Base-by-base conservation (phyloP, 2,113 vertebrate genomes). In the Forbesichthys agassizii region DNA sequence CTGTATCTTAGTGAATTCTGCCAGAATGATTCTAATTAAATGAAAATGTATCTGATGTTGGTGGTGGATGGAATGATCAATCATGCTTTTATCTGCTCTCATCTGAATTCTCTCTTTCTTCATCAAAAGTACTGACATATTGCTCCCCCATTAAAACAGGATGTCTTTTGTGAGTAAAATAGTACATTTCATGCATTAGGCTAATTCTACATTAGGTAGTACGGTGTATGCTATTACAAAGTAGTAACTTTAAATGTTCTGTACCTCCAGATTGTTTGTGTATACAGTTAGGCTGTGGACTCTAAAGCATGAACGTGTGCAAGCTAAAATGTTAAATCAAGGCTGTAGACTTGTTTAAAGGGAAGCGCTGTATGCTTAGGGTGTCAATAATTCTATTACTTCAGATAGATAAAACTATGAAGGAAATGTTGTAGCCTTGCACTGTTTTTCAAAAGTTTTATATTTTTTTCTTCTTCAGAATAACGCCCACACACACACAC, bases 41-140 rank as follows among this genome's bases (percentile, higher is more conserved):
- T 27, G 27, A 27, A 27, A 27, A 27, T 42, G 4, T 42, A 42
- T 42, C 36, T 42, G 36, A 6, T 42, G 36, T 42, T 42, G 36
- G 36, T 42, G 36, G 36, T 7, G 36, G 7, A 42, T 1, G 5
- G 36, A 52, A 52, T 13, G 64, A 83, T 48, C 70, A 27, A 55
- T 66, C 48, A 10, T 14, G 51, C 51, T 68, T 82, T 69, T 57
- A 77, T 78, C 13, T 74, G 33, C 58, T 16, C 62, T 58, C 51
- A 3, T 5, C 0, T 33, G 10, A 12, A 5, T 11, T 66, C 54
- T 56, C 60, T 68, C 57, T 52, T n/a, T 63, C n/a, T 5, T 54
- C 72, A 75, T 81, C 58, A 65, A 48, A 67, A 16, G 2, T 12
- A 57, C 48, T 16, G n/a, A 27, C 27, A 27, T 42, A 42, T 42